A percentile compares a stretch with the other conserved stretches of the same genome.
phyloP scores from a whole-genome alignment of 2,797 vertebrate species.

The Gallinago nigripennis region DNA sequence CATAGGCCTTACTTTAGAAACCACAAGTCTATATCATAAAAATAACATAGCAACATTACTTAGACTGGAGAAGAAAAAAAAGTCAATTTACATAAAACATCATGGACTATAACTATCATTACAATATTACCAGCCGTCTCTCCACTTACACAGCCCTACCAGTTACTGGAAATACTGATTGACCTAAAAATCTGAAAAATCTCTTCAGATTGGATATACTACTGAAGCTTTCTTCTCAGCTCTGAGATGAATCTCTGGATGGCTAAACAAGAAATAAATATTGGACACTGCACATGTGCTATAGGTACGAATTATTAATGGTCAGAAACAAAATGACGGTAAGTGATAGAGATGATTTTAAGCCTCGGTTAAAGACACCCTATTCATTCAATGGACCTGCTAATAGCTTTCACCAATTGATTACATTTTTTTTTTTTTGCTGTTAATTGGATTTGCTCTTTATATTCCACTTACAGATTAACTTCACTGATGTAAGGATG shows the following conservation, averaged over 20 bases:
- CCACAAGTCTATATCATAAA: neutral
- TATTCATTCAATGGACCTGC: neutral
- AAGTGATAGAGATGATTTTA: neutral
- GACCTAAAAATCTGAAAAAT: neutral
- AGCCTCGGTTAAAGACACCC: neutral
- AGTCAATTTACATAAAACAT: neutral
- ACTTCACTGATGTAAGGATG: neutral
- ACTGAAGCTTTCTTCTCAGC: neutral
- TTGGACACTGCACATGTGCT: neutral
- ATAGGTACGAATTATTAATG: neutral
- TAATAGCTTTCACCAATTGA: neutral
- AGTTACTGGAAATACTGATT: neutral
- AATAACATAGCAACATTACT: neutral
- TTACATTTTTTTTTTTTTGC: neutral
- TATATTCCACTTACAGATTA: neutral
- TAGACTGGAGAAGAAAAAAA: neutral
- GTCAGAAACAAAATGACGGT: neutral
- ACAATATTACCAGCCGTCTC: neutral
- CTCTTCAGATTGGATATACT: neutral
- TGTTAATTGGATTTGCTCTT: neutral
- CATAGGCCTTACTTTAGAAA: neutral
- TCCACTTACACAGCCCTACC: neutral
- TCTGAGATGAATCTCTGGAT: neutral
- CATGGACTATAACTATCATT: neutral
- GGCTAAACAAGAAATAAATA: neutral